Conservation (phyloP, 2,888 invertebrate genomes). For the Neoaliturus tenellus region DNA sequence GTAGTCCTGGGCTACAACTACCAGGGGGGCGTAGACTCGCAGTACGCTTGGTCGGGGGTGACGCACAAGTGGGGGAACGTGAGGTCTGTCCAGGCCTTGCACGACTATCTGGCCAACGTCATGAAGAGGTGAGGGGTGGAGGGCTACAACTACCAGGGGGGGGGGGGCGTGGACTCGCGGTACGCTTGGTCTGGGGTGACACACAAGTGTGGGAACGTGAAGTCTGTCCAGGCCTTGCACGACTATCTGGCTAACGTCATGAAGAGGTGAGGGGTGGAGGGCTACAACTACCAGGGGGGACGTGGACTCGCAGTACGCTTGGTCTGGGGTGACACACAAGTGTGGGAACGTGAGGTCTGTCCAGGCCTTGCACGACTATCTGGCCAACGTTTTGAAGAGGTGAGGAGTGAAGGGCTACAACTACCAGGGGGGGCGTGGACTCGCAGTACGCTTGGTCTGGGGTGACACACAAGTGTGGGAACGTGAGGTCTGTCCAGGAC, state of each 20-base stretch:
- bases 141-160: too few species aligned
- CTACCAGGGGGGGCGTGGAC: too few species aligned
- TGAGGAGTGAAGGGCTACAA: too few species aligned
- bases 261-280: slow-evolving; percentile 74
- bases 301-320: slow-evolving; percentile 70
- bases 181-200: too few species aligned
- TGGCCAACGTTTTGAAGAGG: background rate
- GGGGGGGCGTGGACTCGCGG: too few species aligned
- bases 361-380: slow-evolving; percentile 55
- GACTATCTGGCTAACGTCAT: too few species aligned
- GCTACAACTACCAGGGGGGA: slow-evolving; percentile 73
- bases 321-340: slow-evolving; percentile 77
- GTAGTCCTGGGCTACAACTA: slow-evolving; percentile 75
- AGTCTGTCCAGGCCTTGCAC: too few species aligned
- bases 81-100: slow-evolving; percentile 69
- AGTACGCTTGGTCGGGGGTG: slow-evolving; percentile 75
- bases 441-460: too few species aligned
- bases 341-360: slow-evolving; percentile 80
- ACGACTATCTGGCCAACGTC: slow-evolving; percentile 72
- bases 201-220: too few species aligned
- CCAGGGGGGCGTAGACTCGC: slow-evolving; percentile 1
- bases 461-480: too few species aligned
- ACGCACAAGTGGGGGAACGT: slow-evolving; percentile 82
- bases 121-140: slow-evolving; percentile 63
- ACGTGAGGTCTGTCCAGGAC: too few species aligned